Percentiles rank a stretch among this genome's conserved stretches.
Conservation (phyloP, 2,113 vertebrate genomes). For the Perca schrenkii region DNA sequence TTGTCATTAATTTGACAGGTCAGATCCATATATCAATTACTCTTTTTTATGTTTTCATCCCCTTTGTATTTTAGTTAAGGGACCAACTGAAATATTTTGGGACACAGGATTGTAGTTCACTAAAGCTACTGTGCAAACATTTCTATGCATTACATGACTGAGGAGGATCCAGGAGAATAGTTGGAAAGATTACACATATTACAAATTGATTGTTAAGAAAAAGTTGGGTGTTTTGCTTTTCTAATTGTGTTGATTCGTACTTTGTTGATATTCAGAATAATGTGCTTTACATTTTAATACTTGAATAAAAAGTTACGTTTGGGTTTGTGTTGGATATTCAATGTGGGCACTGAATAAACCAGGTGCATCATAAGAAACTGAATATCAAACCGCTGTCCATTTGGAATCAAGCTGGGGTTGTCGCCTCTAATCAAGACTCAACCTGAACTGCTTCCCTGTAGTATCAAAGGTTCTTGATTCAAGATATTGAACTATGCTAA, state of each 20-base stretch:
- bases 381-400: conserved; percentile 36
- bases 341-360: conserved; percentile 48
- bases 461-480: background rate
- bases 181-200: conserved; percentile 58
- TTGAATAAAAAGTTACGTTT: conserved; percentile 88
- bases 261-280: conserved; percentile 82
- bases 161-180: conserved; percentile 51
- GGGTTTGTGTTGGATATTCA: conserved; percentile 67
- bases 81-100: conserved; percentile 81
- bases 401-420: background rate
- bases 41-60: conserved; percentile 48
- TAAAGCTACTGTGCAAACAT: conserved; percentile 82
- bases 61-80: conserved; percentile 77
- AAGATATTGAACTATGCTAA: background rate
- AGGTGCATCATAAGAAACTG: conserved; percentile 6
- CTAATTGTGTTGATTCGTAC: conserved; percentile 85
- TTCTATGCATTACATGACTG: conserved; percentile 86
- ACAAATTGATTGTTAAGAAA: conserved; percentile 78
- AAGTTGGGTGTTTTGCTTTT: conserved; percentile 82
- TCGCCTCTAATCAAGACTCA: background rate
- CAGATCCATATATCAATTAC: conserved; percentile 40
- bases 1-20: conserved; percentile 41
- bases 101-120: conserved; percentile 80
- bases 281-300: conserved; percentile 90
- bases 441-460: background rate